Evolutionary conservation across 2,888 invertebrate species (phyloP), one percentile per base, ranked within the genome.

Genomic region (Oscheius sp.): DNA sequence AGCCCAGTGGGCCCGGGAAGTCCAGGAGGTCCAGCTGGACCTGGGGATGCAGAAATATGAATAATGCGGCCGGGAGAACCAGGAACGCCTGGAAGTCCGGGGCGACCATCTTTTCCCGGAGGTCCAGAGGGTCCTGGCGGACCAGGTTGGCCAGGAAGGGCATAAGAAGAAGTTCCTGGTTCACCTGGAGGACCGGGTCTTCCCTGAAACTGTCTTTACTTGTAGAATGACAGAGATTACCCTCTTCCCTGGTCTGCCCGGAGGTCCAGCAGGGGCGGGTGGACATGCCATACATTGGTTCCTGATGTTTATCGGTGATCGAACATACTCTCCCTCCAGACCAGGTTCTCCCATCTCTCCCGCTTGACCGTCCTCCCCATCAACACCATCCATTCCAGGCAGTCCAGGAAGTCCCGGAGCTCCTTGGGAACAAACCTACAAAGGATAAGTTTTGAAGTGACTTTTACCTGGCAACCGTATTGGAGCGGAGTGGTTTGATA

Each of bases 221-320:
- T 21, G 21, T 21, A 21, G 21, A 37, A 60, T 13, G 29, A 32
- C 13, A 51, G 37, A 47, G 51, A 37, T 21, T 53, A 76, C 82
- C 75, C 79, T 79, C 10, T 71, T 76, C 48, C 83, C 83, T 9
- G 66, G 73, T 1, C 32, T 65, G 29, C 82, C 82, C 9, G 76
- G 75, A 21, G 83, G 81, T 11, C 85, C 85, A 53, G 77, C 57
- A 33, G 75, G 76, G 1, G 83, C 79, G 3, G 78, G 82, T 48
- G 80, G 80, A 66, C 85, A 85, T 55, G 79, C 75, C 71, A 82
- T 84, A 75, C 85, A 85, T 59, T 79, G 82, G 74, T 80, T 80
- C 2, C 77, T 74, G 11, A 74, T 63, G 32, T 62, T 70, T 2
- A 75, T 74, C 11, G 74, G 71, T 7, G 55, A 58, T 1, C 13